phyloP scores from a whole-genome alignment of 2,888 invertebrate species.

The Catocala fraxini region DNA sequence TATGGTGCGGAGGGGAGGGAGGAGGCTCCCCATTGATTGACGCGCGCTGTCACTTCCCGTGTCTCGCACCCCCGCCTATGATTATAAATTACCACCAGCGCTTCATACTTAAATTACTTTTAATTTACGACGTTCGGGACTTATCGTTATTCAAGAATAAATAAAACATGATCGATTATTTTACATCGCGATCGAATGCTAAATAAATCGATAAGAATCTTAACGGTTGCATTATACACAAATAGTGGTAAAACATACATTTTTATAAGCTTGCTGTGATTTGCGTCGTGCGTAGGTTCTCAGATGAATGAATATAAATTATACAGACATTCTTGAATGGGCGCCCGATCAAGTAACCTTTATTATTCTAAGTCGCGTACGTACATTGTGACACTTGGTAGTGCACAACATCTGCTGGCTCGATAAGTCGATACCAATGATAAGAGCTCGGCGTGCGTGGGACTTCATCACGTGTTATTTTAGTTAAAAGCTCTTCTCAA shows the following conservation, averaged over 20 bases:
- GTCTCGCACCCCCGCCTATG: conserved; percentile 47
- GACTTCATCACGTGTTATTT: conserved; percentile 57
- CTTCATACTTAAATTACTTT: conserved; percentile 30
- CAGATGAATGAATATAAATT: conserved; percentile 51
- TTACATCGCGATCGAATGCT: no score
- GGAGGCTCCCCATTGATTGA: conserved; percentile 58
- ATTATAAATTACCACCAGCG: conserved; percentile 51
- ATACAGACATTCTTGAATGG: conserved; percentile 42
- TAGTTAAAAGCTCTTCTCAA: conserved; percentile 61
- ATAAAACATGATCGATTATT: background rate
- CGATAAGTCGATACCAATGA: conserved; percentile 39
- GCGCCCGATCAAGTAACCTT: conserved; percentile 14
- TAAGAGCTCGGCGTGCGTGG: conserved; percentile 48
- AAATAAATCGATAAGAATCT: background rate
- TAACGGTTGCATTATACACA: background rate
- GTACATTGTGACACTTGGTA: conserved; percentile 6
- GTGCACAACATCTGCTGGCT: conserved; percentile 37
- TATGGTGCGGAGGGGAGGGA: conserved; percentile 32
- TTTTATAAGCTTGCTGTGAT: conserved; percentile 37
- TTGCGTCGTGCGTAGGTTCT: conserved; percentile 35
- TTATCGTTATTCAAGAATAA: conserved; percentile 15
- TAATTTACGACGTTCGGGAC: conserved; percentile 17
- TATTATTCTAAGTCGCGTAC: conserved; percentile 13
- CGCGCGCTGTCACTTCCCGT: conserved; percentile 56
- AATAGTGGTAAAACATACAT: conserved; percentile 34